Percentiles rank a stretch among this genome's conserved stretches.
These are phyloP conservation scores for Nomada fabriciana DNA, from an alignment of 2,888 invertebrate species.

Conservation along the genomic window DNA sequence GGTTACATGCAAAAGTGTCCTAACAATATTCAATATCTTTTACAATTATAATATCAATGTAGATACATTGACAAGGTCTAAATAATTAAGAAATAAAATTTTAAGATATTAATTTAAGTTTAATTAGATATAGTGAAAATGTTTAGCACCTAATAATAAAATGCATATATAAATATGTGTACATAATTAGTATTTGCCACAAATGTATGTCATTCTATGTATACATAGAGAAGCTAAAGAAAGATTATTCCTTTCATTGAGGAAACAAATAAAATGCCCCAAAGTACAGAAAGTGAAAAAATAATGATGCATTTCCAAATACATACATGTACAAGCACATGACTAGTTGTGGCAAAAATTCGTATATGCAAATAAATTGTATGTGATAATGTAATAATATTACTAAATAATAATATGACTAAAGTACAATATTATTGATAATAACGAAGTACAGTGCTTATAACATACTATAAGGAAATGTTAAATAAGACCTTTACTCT, in stretches of 20 bases:
- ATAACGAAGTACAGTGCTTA: not conserved
- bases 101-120: not conserved
- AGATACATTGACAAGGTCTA: constrained; percentile 13
- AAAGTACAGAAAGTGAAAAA: not conserved
- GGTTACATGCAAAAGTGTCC: constrained; percentile 16
- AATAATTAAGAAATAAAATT: constrained; percentile 3
- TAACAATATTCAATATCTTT: constrained; percentile 13
- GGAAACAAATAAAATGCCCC: not conserved
- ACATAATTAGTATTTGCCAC: not conserved
- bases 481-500: no score
- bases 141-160: constrained; percentile 13
- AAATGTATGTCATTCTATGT: constrained; percentile 4
- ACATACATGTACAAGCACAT: not conserved
- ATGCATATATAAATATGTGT: constrained; percentile 16
- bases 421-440: constrained; percentile 5
- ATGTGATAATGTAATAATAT: constrained; percentile 1
- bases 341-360: constrained; percentile 4
- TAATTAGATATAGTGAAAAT: not conserved
- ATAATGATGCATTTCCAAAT: not conserved
- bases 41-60: not conserved
- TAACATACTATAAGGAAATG: not conserved
- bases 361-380: constrained; percentile 1
- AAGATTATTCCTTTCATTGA: not conserved
- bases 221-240: not conserved
- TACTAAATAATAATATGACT: not conserved